These are phyloP conservation scores for Cheilosia pagana DNA, from an alignment of 2,888 invertebrate genomes.

Conservation along the genomic window DNA sequence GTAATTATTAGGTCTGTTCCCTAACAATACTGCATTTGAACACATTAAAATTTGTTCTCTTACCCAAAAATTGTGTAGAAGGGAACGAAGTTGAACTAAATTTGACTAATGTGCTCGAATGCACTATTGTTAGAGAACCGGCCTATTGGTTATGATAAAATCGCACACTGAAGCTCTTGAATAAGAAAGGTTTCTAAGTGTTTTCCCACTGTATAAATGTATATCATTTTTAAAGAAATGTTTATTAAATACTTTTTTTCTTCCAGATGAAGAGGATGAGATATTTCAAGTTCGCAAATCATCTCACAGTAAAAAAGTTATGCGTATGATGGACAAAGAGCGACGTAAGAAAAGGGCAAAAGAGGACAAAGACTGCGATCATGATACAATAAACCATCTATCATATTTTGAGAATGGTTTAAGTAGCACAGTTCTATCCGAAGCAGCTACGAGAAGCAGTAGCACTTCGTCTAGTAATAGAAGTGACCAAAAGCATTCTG, in stretches of 20 bases:
- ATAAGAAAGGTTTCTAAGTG: neutral
- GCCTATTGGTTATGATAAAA: too few species aligned
- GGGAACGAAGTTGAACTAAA: too few species aligned
- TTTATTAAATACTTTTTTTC: slow-evolving; percentile 20
- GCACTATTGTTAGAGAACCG: too few species aligned
- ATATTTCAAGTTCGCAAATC: slow-evolving; percentile 98
- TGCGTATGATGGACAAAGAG: slow-evolving; percentile 93
- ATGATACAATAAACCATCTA: slow-evolving; percentile 66
- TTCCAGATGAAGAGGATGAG: slow-evolving; percentile 90
- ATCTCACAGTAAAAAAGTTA: slow-evolving; percentile 94
- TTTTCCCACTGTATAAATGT: neutral
- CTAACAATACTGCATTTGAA: too few species aligned
- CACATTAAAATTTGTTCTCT: too few species aligned
- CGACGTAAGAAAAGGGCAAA: slow-evolving; percentile 83
- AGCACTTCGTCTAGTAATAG: slow-evolving; percentile 7
- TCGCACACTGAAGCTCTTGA: neutral
- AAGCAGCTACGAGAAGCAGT: slow-evolving; percentile 30
- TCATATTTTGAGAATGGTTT: slow-evolving; percentile 16
- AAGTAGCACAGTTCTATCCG: neutral
- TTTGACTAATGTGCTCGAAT: too few species aligned
- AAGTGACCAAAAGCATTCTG: slow-evolving; percentile 52
- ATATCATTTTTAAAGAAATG: neutral
- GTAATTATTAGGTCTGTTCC: too few species aligned
- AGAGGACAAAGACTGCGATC: slow-evolving; percentile 78
- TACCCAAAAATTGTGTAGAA: too few species aligned